Base-by-base conservation (phyloP, 2,797 vertebrate species). In the Arrhamphus sclerolepis region DNA sequence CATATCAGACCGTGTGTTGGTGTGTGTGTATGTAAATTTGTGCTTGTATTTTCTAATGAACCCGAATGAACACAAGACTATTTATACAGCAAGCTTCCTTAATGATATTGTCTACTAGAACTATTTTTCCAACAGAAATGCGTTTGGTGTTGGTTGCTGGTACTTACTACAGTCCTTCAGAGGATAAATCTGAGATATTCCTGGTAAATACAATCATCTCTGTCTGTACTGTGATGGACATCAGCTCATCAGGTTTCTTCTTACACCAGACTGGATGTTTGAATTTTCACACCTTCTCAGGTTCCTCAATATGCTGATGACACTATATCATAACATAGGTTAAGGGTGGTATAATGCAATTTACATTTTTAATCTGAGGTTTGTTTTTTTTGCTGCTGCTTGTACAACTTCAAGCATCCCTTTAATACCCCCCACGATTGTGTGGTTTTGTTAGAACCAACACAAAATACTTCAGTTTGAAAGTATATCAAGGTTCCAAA, bases 101-200 rank as follows among this genome's bases (percentile, higher is more conserved):
- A 65, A 67, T 20, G 48, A 81, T 80, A 76, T 85, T 87, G 84
- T 91, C 76, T 87, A 87, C 86, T 82, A 85, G 87, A 89, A 87
- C 75, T 91, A 91, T 92, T 89, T 90, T 91, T 91, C 83, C 85
- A 87, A 89, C 75, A 70, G 61, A 74, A 61, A 29, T 24, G 18
- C 19, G 47, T 50, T 28, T 63, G 43, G 56, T 57, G 74, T 63
- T 62, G 60, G 60, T 78, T 62, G 67, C 61, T 75, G 83, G 82
- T 72, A 73, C 74, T 82, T 66, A 65, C 58, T 34, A 56, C 67
- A 80, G 48, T 52, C 59, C 34, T 19, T 48, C 60, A 20, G 43
- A 42, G 24, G 34, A 48, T 31, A 22, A 55, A 48, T 47, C 42
- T 20, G 18, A 47, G 21, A 29, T 21, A 50, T 50, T 60, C 41